These are phyloP conservation scores for Dilophus febrilis DNA, from an alignment of 2,888 invertebrate genomes.

Conservation along the genomic window DNA sequence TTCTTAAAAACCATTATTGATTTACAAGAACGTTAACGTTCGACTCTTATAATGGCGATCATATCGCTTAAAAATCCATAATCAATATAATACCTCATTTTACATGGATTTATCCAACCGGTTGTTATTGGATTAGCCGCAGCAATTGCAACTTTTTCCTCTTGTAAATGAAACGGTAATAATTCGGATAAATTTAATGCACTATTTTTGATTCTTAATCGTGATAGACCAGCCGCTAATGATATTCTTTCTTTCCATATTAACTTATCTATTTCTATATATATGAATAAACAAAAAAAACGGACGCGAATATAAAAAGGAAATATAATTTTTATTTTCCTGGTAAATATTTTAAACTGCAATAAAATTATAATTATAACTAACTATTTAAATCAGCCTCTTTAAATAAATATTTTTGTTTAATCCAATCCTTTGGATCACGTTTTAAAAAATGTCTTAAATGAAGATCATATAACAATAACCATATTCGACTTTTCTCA, in stretches of 20 bases:
- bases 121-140: constrained; percentile 38
- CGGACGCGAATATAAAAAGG: too few species aligned
- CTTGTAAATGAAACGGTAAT: constrained; percentile 52
- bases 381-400: constrained; percentile 21
- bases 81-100: constrained; percentile 35
- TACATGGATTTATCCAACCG: constrained; percentile 66
- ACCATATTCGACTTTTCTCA: constrained; percentile 32
- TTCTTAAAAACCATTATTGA: too few species aligned
- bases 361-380: not conserved
- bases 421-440: constrained; percentile 19
- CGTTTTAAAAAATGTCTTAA: constrained; percentile 31
- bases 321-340: not conserved
- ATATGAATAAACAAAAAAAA: not conserved
- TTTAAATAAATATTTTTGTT: constrained; percentile 19
- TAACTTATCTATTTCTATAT: constrained; percentile 38
- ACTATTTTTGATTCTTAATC: constrained; percentile 55
- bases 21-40: too few species aligned
- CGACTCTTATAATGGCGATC: not conserved
- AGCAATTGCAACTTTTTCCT: constrained; percentile 46
- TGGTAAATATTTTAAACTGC: not conserved
- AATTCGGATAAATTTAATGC: constrained; percentile 51
- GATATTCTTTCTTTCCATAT: constrained; percentile 48
- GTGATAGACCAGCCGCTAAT: constrained; percentile 58
- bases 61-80: not conserved
- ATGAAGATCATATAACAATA: constrained; percentile 38